These are phyloP conservation scores for Aplochiton taeniatus DNA, from an alignment of 2,797 vertebrate genomes.

Conservation along the genomic window DNA sequence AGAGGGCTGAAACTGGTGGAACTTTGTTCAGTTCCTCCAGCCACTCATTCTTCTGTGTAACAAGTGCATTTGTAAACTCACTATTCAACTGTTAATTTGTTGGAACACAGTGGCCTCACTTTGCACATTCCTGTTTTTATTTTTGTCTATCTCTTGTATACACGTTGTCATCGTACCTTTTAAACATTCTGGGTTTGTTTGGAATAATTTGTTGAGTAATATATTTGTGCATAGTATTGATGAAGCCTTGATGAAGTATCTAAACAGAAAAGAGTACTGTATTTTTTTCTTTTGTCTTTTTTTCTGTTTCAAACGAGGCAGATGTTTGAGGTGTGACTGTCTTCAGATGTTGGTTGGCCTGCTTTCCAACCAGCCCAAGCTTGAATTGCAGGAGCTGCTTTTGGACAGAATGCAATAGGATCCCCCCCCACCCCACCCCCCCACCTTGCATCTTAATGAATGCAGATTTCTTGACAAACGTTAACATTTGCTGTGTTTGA, in stretches of 20 bases:
- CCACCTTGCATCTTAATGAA: no score
- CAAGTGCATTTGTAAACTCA: slow-evolving; percentile 59
- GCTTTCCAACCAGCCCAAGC: slow-evolving; percentile 28
- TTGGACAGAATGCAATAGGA: slow-evolving; percentile 23
- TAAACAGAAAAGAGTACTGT: slow-evolving; percentile 1
- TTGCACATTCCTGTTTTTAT: slow-evolving; percentile 22
- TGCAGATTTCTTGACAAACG: no score
- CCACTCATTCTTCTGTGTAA: slow-evolving; percentile 49
- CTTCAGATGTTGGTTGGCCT: slow-evolving; percentile 3
- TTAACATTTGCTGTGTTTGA: no score
- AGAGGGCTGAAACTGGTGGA: slow-evolving; percentile 8
- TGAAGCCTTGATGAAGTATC: neutral
- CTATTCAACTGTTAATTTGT: slow-evolving; percentile 67
- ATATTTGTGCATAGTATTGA: neutral
- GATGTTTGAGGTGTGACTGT: slow-evolving; percentile 22
- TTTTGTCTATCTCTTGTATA: neutral
- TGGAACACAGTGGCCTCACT: slow-evolving; percentile 38
- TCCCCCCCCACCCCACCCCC: no score
- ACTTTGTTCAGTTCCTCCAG: slow-evolving; percentile 36
- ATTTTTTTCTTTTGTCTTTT: slow-evolving; percentile 22
- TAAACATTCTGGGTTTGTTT: neutral
- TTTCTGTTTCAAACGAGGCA: slow-evolving; percentile 19
- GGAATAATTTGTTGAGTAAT: neutral
- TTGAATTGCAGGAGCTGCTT: slow-evolving; percentile 15
- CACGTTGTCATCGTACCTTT: neutral